Percentiles rank a stretch among this genome's conserved stretches.
These are phyloP conservation scores for Melanotaenia duboulayi DNA, from an alignment of 2,113 vertebrate genomes.

Conservation along the genomic window DNA sequence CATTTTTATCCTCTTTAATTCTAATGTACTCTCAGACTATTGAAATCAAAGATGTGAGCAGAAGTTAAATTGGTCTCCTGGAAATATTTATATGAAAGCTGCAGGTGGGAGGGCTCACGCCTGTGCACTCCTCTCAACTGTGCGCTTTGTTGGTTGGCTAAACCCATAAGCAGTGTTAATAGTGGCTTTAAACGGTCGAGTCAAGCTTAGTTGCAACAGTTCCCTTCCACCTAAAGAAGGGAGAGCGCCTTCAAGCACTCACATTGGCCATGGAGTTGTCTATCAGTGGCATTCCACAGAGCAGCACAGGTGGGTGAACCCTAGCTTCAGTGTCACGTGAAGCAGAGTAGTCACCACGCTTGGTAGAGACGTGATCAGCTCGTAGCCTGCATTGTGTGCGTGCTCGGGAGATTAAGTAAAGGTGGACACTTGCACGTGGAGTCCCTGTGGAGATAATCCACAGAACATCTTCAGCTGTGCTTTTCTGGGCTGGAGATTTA, in stretches of 20 bases:
- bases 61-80: conserved; percentile 22
- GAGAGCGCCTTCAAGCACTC: conserved; percentile 57
- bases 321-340: conserved; percentile 59
- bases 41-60: conserved; percentile 39
- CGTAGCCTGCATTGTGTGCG: conserved; percentile 19
- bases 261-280: conserved; percentile 81
- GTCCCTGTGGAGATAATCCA: conserved; percentile 65
- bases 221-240: conserved; percentile 59
- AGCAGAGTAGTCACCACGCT: conserved; percentile 26
- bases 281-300: conserved; percentile 69
- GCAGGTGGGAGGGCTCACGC: conserved; percentile 71
- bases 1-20: conserved; percentile 38
- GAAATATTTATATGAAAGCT: conserved; percentile 37
- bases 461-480: conserved; percentile 68
- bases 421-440: conserved; percentile 62
- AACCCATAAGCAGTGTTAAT: conserved; percentile 77
- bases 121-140: conserved; percentile 36
- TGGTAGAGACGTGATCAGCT: conserved; percentile 46
- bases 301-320: conserved; percentile 78
- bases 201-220: conserved; percentile 67
- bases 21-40: conserved; percentile 20
- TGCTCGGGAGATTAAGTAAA: conserved; percentile 60
- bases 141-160: conserved; percentile 78
- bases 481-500: conserved; percentile 71
- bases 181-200: conserved; percentile 78